A percentile compares a stretch with the other conserved stretches of the same genome.
Evolutionary conservation across 2,888 invertebrate species (phyloP).

Genomic region (Cryptus viduatorius): DNA sequence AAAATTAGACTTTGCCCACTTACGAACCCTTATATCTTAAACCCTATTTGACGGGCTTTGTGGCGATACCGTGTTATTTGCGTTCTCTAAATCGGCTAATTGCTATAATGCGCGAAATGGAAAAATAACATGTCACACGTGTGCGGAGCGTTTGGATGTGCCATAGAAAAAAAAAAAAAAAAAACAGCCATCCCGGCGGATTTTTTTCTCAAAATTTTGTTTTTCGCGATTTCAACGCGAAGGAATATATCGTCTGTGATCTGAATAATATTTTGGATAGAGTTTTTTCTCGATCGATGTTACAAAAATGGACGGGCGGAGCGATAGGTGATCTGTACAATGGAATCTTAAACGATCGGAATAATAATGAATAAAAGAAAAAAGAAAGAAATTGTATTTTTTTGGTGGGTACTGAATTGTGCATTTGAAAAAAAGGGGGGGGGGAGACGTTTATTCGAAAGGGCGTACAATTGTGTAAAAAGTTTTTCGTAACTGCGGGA

Average conservation of each 20-base stretch:
- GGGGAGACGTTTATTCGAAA: neutral
- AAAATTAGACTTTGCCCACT: conserved; percentile 10
- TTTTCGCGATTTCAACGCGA: conserved; percentile 36
- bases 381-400: conserved; percentile 15
- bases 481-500: neutral
- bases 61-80: conserved; percentile 73
- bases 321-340: conserved; percentile 40
- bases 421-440: neutral
- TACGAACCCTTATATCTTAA: neutral
- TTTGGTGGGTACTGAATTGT: neutral
- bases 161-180: conserved; percentile 47
- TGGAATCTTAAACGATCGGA: conserved; percentile 31
- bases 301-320: conserved; percentile 8
- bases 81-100: conserved; percentile 65
- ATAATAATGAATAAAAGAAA: conserved; percentile 30
- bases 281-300: conserved; percentile 44
- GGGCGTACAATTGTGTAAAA: neutral
- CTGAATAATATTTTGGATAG: conserved; percentile 56
- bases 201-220: conserved; percentile 10
- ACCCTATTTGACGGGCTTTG: conserved; percentile 40
- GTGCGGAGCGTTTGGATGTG: conserved; percentile 67
- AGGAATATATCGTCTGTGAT: conserved; percentile 63
- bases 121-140: conserved; percentile 69
- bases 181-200: neutral
- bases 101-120: conserved; percentile 27